Percentiles rank a stretch among this genome's conserved stretches.
Conservation (phyloP, 1,140 invertebrate genomes). For the Propsilocerus akamusi region DNA sequence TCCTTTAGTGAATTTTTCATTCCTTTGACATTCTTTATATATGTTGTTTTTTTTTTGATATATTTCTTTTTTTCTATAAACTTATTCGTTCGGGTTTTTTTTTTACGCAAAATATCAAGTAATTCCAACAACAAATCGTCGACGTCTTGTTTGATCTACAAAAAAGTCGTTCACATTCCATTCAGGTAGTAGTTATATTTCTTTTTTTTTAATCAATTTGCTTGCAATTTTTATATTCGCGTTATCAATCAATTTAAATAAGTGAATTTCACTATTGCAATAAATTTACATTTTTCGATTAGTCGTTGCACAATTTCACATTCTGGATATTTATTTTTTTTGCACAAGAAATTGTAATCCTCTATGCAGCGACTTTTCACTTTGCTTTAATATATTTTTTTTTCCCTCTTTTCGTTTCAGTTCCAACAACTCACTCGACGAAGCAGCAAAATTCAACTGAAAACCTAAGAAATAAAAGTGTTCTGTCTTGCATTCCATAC, state of each 20-base stretch:
- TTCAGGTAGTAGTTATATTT: slow-evolving; percentile 22
- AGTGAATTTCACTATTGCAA: background rate
- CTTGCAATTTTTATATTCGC: background rate
- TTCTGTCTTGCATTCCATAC: background rate
- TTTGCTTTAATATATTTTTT: background rate
- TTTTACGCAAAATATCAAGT: too few species aligned
- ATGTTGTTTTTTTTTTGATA: background rate
- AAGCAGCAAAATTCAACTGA: background rate
- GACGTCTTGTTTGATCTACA: too few species aligned
- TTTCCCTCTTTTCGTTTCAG: background rate
- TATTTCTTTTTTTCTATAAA: background rate
- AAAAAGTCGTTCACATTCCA: too few species aligned
- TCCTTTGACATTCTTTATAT: background rate
- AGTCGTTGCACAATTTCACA: background rate
- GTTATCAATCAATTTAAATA: background rate
- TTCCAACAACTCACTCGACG: background rate
- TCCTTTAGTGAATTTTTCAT: background rate
- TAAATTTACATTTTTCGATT: background rate
- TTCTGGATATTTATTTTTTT: background rate
- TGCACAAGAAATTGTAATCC: too few species aligned
- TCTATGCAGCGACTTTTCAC: too few species aligned
- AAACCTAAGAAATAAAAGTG: background rate
- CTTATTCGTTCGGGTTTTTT: too few species aligned
- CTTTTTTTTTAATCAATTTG: slow-evolving; percentile 13
- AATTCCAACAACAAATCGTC: too few species aligned